Conservation (phyloP, 2,113 vertebrate species). For the Cricetomys ansorgei region DNA sequence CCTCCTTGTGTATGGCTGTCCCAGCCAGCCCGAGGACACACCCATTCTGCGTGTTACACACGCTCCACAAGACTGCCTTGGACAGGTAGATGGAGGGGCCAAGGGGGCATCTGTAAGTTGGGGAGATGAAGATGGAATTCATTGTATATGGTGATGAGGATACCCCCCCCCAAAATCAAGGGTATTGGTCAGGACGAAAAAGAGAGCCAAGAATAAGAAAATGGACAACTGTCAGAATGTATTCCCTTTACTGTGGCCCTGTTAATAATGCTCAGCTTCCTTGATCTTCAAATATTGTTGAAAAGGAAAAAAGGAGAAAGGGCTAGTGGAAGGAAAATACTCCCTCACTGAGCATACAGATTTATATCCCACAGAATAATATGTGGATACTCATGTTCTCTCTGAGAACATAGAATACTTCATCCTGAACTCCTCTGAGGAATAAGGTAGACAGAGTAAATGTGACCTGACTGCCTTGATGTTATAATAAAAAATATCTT, state of each 20-base stretch:
- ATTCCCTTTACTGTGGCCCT: accelerated
- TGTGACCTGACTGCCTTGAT: neutral
- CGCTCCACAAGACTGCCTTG: too few species aligned
- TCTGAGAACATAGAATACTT: neutral
- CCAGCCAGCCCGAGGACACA: too few species aligned
- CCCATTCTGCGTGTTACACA: neutral
- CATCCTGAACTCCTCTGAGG: neutral
- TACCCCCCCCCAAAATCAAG: too few species aligned
- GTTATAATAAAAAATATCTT: neutral
- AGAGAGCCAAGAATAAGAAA: neutral
- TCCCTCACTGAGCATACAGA: neutral
- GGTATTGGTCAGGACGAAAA: neutral
- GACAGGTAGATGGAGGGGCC: neutral
- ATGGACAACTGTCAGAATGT: neutral
- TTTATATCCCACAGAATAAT: neutral
- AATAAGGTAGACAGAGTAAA: neutral
- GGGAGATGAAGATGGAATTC: neutral
- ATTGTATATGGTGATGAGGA: neutral
- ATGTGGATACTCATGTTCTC: neutral
- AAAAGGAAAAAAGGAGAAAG: neutral
- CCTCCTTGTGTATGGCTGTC: neutral
- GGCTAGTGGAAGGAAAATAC: neutral
- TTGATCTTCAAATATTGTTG: conserved; percentile 1
- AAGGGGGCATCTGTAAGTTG: neutral
- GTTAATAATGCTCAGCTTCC: neutral